Conservation (phyloP, 1,140 invertebrate genomes). For the Drosophila murphyi region DNA sequence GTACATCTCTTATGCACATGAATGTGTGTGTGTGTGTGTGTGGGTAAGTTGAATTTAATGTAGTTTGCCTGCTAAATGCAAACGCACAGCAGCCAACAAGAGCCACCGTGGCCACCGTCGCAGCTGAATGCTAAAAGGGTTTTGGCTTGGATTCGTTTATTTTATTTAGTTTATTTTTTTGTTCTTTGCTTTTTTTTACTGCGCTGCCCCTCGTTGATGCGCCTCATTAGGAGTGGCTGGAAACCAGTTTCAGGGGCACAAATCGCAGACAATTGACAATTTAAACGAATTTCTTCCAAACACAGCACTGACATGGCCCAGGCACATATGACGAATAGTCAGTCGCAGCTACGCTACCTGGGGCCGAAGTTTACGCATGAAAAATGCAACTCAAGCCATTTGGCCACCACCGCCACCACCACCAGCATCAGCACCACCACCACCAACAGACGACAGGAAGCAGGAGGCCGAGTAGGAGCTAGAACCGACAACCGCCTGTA, state of each 20-base stretch:
- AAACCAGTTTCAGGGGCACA: conserved; percentile 67
- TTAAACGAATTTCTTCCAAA: conserved; percentile 82
- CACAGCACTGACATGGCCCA: conserved; percentile 69
- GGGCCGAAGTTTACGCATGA: conserved; percentile 78
- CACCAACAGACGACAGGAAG: not conserved
- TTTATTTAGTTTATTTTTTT: conserved; percentile 42
- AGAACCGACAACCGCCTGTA: conserved; percentile 64
- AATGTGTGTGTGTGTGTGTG: conserved; percentile 37
- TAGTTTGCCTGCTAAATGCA: conserved; percentile 76
- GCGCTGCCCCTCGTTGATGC: conserved; percentile 51
- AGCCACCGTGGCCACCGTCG: conserved; percentile 58
- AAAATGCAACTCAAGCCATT: conserved; percentile 61
- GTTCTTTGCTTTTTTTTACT: conserved; percentile 29
- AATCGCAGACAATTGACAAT: conserved; percentile 79
- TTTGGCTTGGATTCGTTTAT: conserved; percentile 57
- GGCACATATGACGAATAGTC: conserved; percentile 77
- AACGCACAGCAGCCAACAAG: conserved; percentile 56
- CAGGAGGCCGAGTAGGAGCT: not conserved
- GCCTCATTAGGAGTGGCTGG: conserved; percentile 77
- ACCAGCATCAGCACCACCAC: conserved; percentile 10
- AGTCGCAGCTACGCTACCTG: conserved; percentile 41
- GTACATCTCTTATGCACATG: not conserved
- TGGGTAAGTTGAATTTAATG: conserved; percentile 76
- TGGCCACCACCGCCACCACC: conserved; percentile 60
- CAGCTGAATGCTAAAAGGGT: conserved; percentile 78